Percentiles rank a stretch among this genome's conserved stretches.
phyloP scores from a whole-genome alignment of 37 sponge, comb jelly and placozoan species.

The Geodia barretti region DNA sequence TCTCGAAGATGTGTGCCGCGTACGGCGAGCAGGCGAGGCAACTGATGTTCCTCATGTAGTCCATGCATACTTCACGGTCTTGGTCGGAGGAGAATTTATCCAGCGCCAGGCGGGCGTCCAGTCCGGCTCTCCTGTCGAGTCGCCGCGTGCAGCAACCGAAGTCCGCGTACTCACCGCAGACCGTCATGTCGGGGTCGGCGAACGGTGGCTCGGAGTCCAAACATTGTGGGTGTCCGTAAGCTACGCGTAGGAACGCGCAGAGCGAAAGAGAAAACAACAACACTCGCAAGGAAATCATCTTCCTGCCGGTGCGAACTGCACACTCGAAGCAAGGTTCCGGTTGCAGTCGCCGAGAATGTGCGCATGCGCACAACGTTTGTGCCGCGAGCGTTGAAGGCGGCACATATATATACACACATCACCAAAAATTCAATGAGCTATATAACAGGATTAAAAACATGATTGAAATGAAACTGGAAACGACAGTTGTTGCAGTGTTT shows the following conservation, averaged over 20 bases:
- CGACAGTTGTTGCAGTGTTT: neutral
- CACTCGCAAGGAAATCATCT: too few species aligned
- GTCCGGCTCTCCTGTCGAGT: slow-evolving; percentile 13
- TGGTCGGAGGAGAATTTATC: neutral
- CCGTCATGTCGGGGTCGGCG: neutral
- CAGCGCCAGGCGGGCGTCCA: neutral
- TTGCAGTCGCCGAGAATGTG: too few species aligned
- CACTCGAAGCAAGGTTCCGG: too few species aligned
- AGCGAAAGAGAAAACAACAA: too few species aligned
- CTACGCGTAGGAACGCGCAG: neutral
- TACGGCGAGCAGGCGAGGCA: slow-evolving; percentile 75
- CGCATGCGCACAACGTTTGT: too few species aligned
- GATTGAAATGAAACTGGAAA: neutral
- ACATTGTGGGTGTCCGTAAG: slow-evolving; percentile 71
- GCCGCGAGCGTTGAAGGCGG: too few species aligned
- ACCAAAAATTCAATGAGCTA: too few species aligned
- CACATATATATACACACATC: too few species aligned
- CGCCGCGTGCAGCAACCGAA: slow-evolving; percentile 52
- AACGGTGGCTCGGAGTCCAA: slow-evolving; percentile 75
- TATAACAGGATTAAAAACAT: too few species aligned
- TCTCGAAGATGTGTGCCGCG: slow-evolving; percentile 73
- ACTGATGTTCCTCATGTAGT: slow-evolving; percentile 42
- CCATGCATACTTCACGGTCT: slow-evolving; percentile 15
- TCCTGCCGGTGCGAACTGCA: too few species aligned
- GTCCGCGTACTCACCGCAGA: slow-evolving; percentile 56